These are phyloP conservation scores for Vanacampus margaritifer DNA, from an alignment of 2,113 vertebrate species.

Conservation along the genomic window DNA sequence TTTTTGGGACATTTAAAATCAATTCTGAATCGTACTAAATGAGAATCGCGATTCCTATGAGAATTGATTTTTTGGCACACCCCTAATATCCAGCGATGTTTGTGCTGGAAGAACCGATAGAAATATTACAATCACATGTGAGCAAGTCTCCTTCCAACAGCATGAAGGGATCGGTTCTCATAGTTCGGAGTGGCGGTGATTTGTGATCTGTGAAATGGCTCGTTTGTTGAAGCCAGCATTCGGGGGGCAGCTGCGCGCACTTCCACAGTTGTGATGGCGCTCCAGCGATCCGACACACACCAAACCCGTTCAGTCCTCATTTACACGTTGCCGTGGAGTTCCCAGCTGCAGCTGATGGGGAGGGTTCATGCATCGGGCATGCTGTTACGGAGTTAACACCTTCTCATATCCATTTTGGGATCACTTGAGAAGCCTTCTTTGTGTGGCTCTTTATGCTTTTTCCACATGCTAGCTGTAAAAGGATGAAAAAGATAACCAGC, in stretches of 20 bases:
- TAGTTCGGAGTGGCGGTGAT: conserved; percentile 56
- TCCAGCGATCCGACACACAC: conserved; percentile 60
- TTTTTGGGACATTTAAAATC: too few species aligned
- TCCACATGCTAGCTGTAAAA: neutral
- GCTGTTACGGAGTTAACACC: neutral
- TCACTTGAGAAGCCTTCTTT: neutral
- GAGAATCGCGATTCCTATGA: too few species aligned
- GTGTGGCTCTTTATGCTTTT: neutral
- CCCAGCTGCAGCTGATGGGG: conserved; percentile 26
- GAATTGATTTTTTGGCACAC: too few species aligned
- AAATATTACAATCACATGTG: conserved; percentile 31
- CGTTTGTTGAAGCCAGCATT: conserved; percentile 52
- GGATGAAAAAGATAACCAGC: neutral
- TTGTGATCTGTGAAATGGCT: conserved; percentile 66
- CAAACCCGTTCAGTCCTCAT: conserved; percentile 40
- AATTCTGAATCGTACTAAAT: too few species aligned
- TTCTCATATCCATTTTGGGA: neutral
- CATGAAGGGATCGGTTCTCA: conserved; percentile 49
- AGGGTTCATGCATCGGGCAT: neutral
- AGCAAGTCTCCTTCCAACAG: conserved; percentile 42
- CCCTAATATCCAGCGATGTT: neutral
- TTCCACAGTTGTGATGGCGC: conserved; percentile 47
- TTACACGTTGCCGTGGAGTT: conserved; percentile 32
- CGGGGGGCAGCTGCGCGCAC: conserved; percentile 58
- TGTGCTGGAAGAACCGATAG: conserved; percentile 16